Base-by-base conservation (phyloP, 1,140 invertebrate genomes). In the Heliconius himera region DNA sequence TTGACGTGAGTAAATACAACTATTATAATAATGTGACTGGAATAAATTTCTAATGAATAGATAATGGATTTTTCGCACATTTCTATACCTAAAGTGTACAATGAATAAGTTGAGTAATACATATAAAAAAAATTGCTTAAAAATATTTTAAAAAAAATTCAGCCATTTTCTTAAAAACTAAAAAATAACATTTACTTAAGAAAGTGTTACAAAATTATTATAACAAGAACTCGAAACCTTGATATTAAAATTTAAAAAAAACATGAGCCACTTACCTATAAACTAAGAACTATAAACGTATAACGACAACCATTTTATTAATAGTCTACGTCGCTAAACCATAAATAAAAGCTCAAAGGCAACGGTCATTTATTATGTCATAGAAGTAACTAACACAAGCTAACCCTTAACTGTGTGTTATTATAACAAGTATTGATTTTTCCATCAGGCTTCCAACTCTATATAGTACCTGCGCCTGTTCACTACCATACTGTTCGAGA, bases 311-410 rank as follows among this genome's bases (percentile, higher is more conserved):
- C 66, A 72, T 77, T 36, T 36, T 77, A 77, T 71, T 72, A 77
- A 77, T 77, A 71, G 49, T 5, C n/a, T 33, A 36, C 60, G 74
- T 80, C 70, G 79, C 73, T 71, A 71, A 49, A 76, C 79, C 74
- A 80, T 80, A 76, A 80, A 80, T 80, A 80, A 73, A 73, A 80
- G 71, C 51, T 80, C 54, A 71, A 73, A 72, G 79, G 73, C 79
- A 74, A 75, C 41, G 51, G 70, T 73, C 76, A 73, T 20, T 76
- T 80, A 81, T 78, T 75, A 78, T 78, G 76, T 75, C 76, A 75
- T 77, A 72, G 66, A 74, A 73, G 49, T 54, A 73, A 72, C 74
- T 80, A 80, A 76, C 70, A 81, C 71, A 81, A 78, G 70, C 46
- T 60, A 81, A 70, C 76, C 72, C 74, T 79, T 46, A 66, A 74